Percentiles rank a stretch among this genome's conserved stretches.
Conservation (phyloP, 37 sponge, comb jelly and placozoan species). For the Oopsacas minuta region DNA sequence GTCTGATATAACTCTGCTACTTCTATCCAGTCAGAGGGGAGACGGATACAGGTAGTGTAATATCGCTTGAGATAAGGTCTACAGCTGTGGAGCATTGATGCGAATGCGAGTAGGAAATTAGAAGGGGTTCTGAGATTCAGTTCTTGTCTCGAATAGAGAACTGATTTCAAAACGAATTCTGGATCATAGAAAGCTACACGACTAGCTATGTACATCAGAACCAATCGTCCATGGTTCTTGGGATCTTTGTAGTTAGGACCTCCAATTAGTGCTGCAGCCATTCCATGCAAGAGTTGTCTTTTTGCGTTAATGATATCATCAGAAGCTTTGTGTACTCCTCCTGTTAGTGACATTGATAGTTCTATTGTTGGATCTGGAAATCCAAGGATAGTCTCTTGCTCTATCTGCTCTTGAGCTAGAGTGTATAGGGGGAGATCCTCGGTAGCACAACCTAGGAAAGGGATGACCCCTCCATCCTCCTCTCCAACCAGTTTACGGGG, state of each 20-base stretch:
- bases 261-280: conserved; percentile 80
- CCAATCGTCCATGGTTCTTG: conserved; percentile 36
- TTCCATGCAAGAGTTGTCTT: conserved; percentile 59
- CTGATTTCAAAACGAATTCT: conserved; percentile 88
- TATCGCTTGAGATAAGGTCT: conserved; percentile 87
- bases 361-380: not conserved
- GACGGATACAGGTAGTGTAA: conserved; percentile 47
- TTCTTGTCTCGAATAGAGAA: conserved; percentile 74
- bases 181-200: conserved; percentile 56
- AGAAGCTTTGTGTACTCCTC: not conserved
- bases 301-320: conserved; percentile 23
- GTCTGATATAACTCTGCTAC: conserved; percentile 94
- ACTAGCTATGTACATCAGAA: conserved; percentile 30
- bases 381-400: not conserved
- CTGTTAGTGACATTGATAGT: not conserved
- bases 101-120: conserved; percentile 90
- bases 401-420: not conserved
- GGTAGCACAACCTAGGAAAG: not conserved
- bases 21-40: conserved; percentile 99
- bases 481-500: not conserved
- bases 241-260: conserved; percentile 58
- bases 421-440: conserved; percentile 12
- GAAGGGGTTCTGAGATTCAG: conserved; percentile 88
- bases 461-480: not conserved
- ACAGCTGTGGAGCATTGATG: conserved; percentile 57